phyloP scores from a whole-genome alignment of 2,888 invertebrate species.

The Bombyx huttoni region DNA sequence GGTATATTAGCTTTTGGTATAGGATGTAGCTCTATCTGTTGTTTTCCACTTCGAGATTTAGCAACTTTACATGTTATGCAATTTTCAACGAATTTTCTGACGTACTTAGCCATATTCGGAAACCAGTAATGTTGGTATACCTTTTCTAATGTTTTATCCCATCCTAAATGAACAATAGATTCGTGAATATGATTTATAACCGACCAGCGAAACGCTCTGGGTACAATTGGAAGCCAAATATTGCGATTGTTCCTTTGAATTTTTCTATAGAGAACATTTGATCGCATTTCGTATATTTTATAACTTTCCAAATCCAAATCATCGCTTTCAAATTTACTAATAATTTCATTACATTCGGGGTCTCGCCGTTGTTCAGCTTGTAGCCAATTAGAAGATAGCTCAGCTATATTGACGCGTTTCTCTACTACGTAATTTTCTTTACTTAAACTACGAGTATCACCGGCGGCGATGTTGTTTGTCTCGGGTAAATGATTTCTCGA shows the following conservation, averaged over 20 bases:
- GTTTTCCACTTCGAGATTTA: constrained; percentile 11
- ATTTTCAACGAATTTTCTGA: constrained; percentile 22
- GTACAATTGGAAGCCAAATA: constrained; percentile 14
- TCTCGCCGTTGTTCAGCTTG: constrained; percentile 8
- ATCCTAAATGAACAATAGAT: constrained; percentile 14
- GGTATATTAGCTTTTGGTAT: constrained; percentile 14
- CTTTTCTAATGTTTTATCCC: constrained; percentile 16
- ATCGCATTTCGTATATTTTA: constrained; percentile 3
- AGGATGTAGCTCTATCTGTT: constrained; percentile 11
- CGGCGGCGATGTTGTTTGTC: no score
- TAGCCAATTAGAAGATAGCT: constrained; percentile 5
- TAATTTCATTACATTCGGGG: neutral
- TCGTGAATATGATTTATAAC: constrained; percentile 19
- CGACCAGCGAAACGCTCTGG: constrained; percentile 15
- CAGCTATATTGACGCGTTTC: neutral
- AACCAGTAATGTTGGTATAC: constrained; percentile 25
- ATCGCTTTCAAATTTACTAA: constrained; percentile 1
- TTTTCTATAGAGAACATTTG: constrained; percentile 1
- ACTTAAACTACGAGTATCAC: neutral
- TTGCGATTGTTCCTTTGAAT: constrained; percentile 4
- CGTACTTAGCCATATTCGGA: constrained; percentile 16
- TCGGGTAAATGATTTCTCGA: constrained; percentile 2
- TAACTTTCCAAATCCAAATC: neutral
- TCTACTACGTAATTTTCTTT: neutral
- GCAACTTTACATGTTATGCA: constrained; percentile 20